phyloP scores from a whole-genome alignment of 1,140 invertebrate genomes.

The Bemisia tabaci region DNA sequence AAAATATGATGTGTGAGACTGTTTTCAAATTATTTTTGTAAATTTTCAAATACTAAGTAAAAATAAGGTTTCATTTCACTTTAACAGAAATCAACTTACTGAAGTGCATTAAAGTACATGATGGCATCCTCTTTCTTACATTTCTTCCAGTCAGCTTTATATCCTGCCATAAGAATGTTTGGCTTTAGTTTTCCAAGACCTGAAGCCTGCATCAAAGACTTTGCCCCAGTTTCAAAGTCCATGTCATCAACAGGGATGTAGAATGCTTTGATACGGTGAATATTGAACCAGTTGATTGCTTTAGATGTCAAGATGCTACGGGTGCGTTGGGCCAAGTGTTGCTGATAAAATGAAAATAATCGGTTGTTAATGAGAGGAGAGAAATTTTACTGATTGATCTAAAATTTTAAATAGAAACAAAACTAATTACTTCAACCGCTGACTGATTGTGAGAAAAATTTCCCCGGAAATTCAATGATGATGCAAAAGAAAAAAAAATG shows the following conservation, averaged over 20 bases:
- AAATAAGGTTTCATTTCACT: too few relatives aligned
- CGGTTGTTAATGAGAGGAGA: too few relatives aligned
- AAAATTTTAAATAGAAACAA: too few relatives aligned
- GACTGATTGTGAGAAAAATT: too few relatives aligned
- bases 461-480: too few relatives aligned
- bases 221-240: constrained; percentile 56
- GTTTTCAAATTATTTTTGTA: too few relatives aligned
- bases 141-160: constrained; percentile 76
- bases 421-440: too few relatives aligned
- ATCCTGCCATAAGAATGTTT: constrained; percentile 83
- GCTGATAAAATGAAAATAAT: too few relatives aligned
- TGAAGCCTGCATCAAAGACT: constrained; percentile 60
- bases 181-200: constrained; percentile 81
- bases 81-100: constrained; percentile 51
- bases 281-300: constrained; percentile 64
- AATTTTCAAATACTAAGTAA: too few relatives aligned
- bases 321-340: constrained; percentile 38
- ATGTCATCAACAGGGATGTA: constrained; percentile 70
- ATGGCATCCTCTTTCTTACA: constrained; percentile 49
- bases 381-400: too few relatives aligned
- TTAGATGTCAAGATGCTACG: constrained; percentile 38
- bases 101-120: constrained; percentile 83
- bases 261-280: constrained; percentile 81
- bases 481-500: too few relatives aligned
- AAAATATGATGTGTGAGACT: too few relatives aligned